phyloP scores from a whole-genome alignment of 2,113 vertebrate genomes.

The Laticauda laticaudata region DNA sequence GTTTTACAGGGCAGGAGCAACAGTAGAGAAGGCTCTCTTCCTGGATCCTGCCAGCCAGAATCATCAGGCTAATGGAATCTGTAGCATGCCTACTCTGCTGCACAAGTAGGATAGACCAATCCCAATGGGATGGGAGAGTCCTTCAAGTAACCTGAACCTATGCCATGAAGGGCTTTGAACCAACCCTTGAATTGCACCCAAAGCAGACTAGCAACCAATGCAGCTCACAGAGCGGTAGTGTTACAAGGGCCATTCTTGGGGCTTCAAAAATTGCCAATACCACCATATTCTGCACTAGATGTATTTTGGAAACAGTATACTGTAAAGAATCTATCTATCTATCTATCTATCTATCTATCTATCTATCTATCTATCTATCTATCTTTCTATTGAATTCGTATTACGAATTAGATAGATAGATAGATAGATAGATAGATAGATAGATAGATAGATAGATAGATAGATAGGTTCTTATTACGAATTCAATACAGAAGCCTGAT shows the following conservation, averaged over 20 bases:
- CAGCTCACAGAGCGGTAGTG: not conserved
- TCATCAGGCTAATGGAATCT: not conserved
- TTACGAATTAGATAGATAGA: too few species aligned
- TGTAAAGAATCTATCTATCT: too few species aligned
- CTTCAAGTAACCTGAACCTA: not conserved
- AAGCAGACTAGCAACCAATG: not conserved
- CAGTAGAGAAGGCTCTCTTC: not conserved
- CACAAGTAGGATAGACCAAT: not conserved
- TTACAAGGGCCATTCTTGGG: not conserved
- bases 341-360: too few species aligned
- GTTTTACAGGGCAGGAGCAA: not conserved
- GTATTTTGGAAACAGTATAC: too few species aligned
- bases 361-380: too few species aligned
- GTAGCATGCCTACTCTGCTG: not conserved
- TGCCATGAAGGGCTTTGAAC: not conserved
- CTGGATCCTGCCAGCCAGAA: not conserved
- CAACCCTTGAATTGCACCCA: not conserved
- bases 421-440: too few species aligned
- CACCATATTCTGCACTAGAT: not conserved
- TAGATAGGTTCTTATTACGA: too few species aligned
- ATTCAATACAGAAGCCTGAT: too few species aligned
- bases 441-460: too few species aligned
- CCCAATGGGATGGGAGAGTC: not conserved
- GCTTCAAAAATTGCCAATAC: not conserved
- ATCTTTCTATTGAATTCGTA: too few species aligned